Evolutionary conservation across 2,113 vertebrate genomes (phyloP).

Genomic region (Brachyhypopomus occidentalis): DNA sequence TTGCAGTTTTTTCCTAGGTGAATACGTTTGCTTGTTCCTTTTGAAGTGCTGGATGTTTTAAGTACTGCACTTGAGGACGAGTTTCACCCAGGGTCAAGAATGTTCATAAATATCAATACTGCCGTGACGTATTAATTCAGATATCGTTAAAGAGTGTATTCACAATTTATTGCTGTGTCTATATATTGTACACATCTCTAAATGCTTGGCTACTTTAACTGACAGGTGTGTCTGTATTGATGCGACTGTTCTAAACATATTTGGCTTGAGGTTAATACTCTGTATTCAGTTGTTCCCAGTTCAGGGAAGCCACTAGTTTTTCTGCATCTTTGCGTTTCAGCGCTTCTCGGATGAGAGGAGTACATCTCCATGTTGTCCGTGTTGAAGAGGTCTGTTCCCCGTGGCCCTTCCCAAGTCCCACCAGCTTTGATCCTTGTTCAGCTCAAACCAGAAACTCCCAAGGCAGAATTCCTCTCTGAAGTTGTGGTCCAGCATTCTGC

Average conservation of each 20-base stretch:
- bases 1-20: too few relatives aligned
- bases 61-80: too few relatives aligned
- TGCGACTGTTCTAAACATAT: background rate
- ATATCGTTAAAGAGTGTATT: too few relatives aligned
- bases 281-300: background rate
- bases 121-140: too few relatives aligned
- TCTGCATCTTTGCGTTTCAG: too few relatives aligned
- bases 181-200: too few relatives aligned
- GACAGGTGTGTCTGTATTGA: background rate
- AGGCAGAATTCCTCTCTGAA: background rate
- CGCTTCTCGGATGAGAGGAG: background rate
- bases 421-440: background rate
- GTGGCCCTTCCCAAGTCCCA: too few relatives aligned
- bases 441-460: background rate
- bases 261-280: background rate
- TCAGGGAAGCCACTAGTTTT: background rate
- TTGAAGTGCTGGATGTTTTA: too few relatives aligned
- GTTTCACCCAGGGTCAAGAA: too few relatives aligned
- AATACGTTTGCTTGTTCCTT: too few relatives aligned
- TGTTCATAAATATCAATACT: too few relatives aligned
- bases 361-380: background rate
- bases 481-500: background rate
- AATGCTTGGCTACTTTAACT: background rate
- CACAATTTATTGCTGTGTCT: too few relatives aligned
- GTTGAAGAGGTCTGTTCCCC: background rate